phyloP scores from a whole-genome alignment of 2,888 invertebrate genomes.

The Halocaridina rubra region DNA sequence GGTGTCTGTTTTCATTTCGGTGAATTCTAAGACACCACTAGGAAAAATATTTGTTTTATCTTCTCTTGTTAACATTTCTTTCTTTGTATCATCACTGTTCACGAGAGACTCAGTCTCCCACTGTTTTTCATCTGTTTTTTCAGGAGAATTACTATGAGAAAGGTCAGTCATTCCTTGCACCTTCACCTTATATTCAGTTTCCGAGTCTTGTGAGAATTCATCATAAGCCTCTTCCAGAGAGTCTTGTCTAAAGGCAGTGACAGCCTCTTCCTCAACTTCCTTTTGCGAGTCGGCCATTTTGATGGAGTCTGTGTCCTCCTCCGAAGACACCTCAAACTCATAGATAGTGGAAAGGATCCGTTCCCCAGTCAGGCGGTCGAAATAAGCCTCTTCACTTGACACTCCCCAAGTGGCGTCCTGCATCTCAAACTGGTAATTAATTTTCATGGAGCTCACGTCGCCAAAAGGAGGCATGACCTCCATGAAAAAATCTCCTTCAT shows the following conservation, averaged over 20 bases:
- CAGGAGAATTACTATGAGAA: background rate
- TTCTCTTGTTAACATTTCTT: no score
- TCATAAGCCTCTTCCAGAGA: background rate
- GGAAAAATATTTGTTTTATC: no score
- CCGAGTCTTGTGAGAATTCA: background rate
- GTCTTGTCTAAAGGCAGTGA: background rate
- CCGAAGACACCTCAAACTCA: conserved; percentile 46
- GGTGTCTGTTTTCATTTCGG: no score
- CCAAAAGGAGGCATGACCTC: conserved; percentile 11
- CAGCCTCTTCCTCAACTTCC: background rate
- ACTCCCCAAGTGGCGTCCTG: conserved; percentile 40
- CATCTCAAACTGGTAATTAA: conserved; percentile 46
- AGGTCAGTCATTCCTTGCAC: background rate
- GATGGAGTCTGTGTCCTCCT: conserved; percentile 37
- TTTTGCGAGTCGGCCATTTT: background rate
- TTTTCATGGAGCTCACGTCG: background rate
- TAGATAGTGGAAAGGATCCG: conserved; percentile 52
- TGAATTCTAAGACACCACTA: no score
- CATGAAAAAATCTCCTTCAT: background rate
- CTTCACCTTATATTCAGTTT: background rate
- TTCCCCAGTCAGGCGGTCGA: conserved; percentile 35
- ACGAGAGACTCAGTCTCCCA: background rate
- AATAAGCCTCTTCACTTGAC: conserved; percentile 42
- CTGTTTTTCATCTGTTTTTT: background rate
- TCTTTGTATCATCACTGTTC: background rate